Evolutionary conservation across 2,888 invertebrate genomes (phyloP), one percentile per base, ranked within the genome.

Genomic region (Dolichopus griseipennis): DNA sequence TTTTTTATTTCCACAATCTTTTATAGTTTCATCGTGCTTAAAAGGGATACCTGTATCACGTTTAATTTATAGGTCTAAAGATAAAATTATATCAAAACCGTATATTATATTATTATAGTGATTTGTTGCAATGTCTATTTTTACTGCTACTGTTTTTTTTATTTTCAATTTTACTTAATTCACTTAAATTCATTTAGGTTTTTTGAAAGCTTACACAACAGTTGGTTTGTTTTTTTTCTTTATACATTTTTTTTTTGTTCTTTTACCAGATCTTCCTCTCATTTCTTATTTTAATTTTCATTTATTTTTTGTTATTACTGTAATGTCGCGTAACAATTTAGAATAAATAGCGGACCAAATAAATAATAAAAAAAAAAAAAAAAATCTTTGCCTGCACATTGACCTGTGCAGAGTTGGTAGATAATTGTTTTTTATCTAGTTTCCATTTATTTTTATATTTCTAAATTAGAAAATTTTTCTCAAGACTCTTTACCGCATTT

Each of bases 71-170:
- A 27, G 27, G 27, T 27, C 27, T 27, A 27, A 27, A 27, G 27
- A 27, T 27, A 27, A 27, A 27, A 27, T 4, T 27, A 27, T 27
- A 27, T 27, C 27, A 37, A 37, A 37, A 2, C 1, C 37, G 37
- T 37, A 37, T 37, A 37, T 37, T 37, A 37, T 37, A 18, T 52
- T 6, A 12, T 52, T 52, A 52, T 52, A 15, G 52, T 52, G 52
- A 52, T 52, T 52, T 52, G 52, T 52, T 52, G 52, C 15, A n/a
- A 52, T 52, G 52, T 9, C 52, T 52, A 52, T 52, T 52, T 52
- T 52, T 52, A 52, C 52, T 52, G 52, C 52, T 52, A 52, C 52
- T 52, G 52, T 52, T 52, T 52, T 52, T 52, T 52, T 12, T 52
- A 9, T 18, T 9, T 52, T 52, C 1, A 2, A 4, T 27, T 27